Evolutionary conservation across 92 coral and sea anemone species (phyloP), one percentile per base, ranked within the genome.

Genomic region (Metridium senile): DNA sequence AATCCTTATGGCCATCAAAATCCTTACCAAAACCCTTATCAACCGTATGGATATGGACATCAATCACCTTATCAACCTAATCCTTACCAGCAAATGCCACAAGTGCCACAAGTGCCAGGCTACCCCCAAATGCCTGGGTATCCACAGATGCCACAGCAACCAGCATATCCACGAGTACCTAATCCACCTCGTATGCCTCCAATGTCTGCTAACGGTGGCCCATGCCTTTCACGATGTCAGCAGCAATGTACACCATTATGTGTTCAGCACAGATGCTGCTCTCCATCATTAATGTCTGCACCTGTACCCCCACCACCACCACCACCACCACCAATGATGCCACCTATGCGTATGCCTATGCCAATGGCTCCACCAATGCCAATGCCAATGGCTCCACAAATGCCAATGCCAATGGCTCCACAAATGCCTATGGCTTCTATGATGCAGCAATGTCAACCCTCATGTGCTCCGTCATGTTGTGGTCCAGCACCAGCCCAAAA

Each of bases 391-490:
- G 59, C 25, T 54, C 59, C 68, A n/a, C 72, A 71, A 23, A 64
- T 65, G 81, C 84, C 90, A 18, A 83, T 82, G 23, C 90, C 88
- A 16, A 16, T 66, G 21, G 81, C 90, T n/a, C 81, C 65, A 11
- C 94, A 84, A 0, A 72, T 71, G 20, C 83, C 76, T 27, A 68
- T 70, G 69, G 54, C 66, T 19, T 52, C 30, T 29, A 65, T 76
- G 73, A 54, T 26, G 63, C 73, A 74, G 22, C 79, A 65, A 43
- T 90, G 96, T 58, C 84, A 81, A 43, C 88, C 90, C 17, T 81
- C 97, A 11, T 91, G 93, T 53, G 90, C 93, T 54, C 97, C 97
- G 16, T 73, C 92, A 21, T 87, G 92, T 53, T 90, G 91, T 63
- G 76, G 68, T 66, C 85, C 89, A 10, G 49, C 89, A 19, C 86